phyloP scores from a whole-genome alignment of 1,140 invertebrate genomes.

The Brachionus manjavacas region DNA sequence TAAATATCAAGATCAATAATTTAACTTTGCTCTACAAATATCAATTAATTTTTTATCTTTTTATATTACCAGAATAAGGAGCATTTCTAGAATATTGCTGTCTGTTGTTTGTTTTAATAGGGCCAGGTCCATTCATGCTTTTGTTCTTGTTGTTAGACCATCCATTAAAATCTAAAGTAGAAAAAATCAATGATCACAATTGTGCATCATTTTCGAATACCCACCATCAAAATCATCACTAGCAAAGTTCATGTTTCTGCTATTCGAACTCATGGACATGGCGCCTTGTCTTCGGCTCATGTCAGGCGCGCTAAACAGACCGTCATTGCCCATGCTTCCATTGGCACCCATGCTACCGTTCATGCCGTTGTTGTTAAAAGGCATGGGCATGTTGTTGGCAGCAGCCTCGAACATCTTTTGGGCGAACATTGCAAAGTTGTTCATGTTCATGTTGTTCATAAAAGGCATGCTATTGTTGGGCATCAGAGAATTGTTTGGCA shows the following conservation, averaged over 20 bases:
- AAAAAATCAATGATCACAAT: too few species aligned
- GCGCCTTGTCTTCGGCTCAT: not conserved
- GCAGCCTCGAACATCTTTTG: slow-evolving; percentile 42
- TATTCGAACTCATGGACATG: not conserved
- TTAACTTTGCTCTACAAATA: too few species aligned
- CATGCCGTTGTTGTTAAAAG: not conserved
- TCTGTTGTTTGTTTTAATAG: not conserved
- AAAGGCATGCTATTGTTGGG: not conserved
- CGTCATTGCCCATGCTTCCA: not conserved
- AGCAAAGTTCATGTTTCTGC: not conserved
- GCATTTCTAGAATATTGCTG: not conserved
- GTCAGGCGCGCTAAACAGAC: not conserved
- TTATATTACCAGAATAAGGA: not conserved
- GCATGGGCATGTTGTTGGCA: slow-evolving; percentile 20
- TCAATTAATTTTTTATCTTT: too few species aligned
- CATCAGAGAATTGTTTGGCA: not conserved
- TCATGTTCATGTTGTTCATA: slow-evolving; percentile 39
- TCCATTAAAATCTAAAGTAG: slow-evolving; percentile 2
- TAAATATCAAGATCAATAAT: too few species aligned
- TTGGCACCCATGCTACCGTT: not conserved
- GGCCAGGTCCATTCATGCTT: not conserved
- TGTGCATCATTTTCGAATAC: not conserved
- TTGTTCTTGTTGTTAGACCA: not conserved
- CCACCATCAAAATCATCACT: slow-evolving; percentile 15
- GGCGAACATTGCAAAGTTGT: slow-evolving; percentile 27